A percentile compares a stretch with the other conserved stretches of the same genome.
phyloP scores from a whole-genome alignment of 92 coral and sea anemone genomes.

The Plumapathes pennacea region DNA sequence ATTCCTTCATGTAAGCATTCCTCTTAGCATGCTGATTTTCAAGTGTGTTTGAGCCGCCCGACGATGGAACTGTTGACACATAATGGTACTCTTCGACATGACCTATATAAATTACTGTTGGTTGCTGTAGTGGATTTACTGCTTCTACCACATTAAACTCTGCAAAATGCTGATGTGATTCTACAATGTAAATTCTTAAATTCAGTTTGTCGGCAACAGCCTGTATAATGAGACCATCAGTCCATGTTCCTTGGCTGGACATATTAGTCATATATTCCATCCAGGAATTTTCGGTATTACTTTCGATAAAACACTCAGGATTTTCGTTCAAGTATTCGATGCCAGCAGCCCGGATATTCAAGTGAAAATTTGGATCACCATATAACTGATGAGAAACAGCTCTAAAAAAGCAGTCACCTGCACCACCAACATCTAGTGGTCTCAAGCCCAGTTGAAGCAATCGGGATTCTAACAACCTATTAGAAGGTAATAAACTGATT shows the following conservation, averaged over 20 bases:
- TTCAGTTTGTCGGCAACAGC: constrained; percentile 48
- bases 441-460: constrained; percentile 30
- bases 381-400: constrained; percentile 43
- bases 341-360: constrained; percentile 30
- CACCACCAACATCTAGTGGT: constrained; percentile 25
- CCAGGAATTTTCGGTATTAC: constrained; percentile 52
- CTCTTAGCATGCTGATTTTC: no score
- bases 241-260: constrained; percentile 61
- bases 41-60: no score
- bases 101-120: constrained; percentile 4
- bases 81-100: constrained; percentile 10
- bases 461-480: constrained; percentile 21
- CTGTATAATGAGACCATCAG: constrained; percentile 56
- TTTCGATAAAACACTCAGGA: constrained; percentile 42
- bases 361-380: constrained; percentile 27
- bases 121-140: constrained; percentile 10
- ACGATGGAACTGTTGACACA: no score
- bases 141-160: constrained; percentile 12
- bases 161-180: constrained; percentile 8
- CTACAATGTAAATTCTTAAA: constrained; percentile 3
- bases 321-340: constrained; percentile 32
- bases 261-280: constrained; percentile 30
- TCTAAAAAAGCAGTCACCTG: constrained; percentile 35
- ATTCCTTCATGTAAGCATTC: constrained; percentile 45
- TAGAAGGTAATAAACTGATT: constrained; percentile 5